phyloP scores from a whole-genome alignment of 2,888 invertebrate species.

The Hyposoter dolosus region DNA sequence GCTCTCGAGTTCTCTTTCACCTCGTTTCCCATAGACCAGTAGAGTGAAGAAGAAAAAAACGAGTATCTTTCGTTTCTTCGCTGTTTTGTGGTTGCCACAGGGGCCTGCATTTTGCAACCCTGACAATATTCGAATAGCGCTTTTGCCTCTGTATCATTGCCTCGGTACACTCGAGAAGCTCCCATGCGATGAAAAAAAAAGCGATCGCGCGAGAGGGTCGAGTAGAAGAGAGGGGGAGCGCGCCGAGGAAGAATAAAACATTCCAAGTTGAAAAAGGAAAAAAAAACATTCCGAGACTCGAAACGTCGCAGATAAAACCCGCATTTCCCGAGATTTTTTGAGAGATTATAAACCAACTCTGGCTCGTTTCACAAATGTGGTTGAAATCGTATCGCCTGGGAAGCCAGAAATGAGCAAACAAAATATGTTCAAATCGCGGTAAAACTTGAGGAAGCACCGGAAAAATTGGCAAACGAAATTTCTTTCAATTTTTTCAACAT shows the following conservation, averaged over 20 bases:
- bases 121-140: constrained; percentile 61
- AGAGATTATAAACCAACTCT: constrained; percentile 12
- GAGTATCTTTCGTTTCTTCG: constrained; percentile 52
- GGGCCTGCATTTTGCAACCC: constrained; percentile 26
- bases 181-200: constrained; percentile 8
- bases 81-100: constrained; percentile 18
- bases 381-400: background rate
- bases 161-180: constrained; percentile 39
- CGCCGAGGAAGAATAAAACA: background rate
- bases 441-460: background rate
- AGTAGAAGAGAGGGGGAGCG: background rate
- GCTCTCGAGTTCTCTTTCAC: constrained; percentile 11
- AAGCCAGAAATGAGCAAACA: background rate
- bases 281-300: constrained; percentile 36
- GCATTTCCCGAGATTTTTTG: constrained; percentile 36
- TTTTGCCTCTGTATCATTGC: constrained; percentile 17
- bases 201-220: background rate
- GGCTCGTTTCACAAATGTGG: background rate
- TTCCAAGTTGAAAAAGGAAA: constrained; percentile 14
- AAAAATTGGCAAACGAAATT: background rate
- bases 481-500: background rate
- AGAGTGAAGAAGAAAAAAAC: constrained; percentile 49
- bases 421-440: background rate
- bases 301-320: constrained; percentile 40
- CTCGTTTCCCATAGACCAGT: background rate